Base-by-base conservation (phyloP, 2,797 vertebrate species). In the Halcyon chelicuti region DNA sequence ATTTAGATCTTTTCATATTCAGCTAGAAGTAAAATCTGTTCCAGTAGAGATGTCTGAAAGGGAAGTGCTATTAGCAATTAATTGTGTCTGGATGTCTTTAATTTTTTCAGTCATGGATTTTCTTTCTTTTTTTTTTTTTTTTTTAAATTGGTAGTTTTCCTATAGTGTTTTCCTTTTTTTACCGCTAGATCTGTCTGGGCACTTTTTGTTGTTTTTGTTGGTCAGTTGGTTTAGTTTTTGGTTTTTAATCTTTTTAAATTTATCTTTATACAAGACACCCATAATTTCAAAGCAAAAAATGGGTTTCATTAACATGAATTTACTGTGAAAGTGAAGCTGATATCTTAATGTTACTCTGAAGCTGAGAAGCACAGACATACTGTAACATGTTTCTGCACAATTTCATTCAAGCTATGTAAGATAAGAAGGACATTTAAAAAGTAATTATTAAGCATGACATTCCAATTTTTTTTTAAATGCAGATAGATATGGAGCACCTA, bases 381-480 rank as follows among this genome's bases (percentile, higher is more conserved):
- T 3, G 2, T 77, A 86, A 83, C 54, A 26, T 71, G 13, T 67
- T 95, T 83, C 66, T 73, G n/a, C 28, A 82, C 7, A 46, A 14
- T 76, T 84, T 79, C 85, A 78, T 75, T 86, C 26, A 61, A 87
- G 61, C 75, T 76, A 15, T 78, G 4, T 84, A 92, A 86, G 72
- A 92, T 89, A 94, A 96, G 71, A 87, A 79, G 28, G 70, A 62
- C 49, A 70, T 87, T 86, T 81, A 31, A 47, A 88, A 90, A 77
- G 40, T 86, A 90, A 90, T 95, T 93, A 92, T 83, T 77, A 93
- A 81, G 44, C 82, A 66, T 90, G 75, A 33, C 62, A 85, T 93
- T 95, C 93, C 42, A 44, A 19, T 62, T 78, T 95, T 92, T 52
- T 62, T 40, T 18, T 3, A 28, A 86, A 88, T 62, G 31, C 12